Evolutionary conservation across 2,797 vertebrate genomes (phyloP).

Genomic region (Coluber constrictor): DNA sequence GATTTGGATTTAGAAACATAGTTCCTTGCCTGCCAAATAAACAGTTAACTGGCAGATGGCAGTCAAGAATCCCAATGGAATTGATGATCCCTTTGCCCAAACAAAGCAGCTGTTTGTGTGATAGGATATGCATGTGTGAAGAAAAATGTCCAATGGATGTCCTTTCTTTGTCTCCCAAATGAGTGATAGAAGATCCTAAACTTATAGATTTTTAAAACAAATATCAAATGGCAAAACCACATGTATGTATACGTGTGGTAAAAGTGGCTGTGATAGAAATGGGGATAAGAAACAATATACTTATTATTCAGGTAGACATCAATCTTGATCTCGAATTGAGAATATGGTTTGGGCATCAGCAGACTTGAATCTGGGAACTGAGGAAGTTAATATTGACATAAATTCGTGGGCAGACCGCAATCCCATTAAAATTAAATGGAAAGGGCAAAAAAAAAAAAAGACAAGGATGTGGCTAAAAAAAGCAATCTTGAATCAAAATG

Average conservation of each 20-base stretch:
- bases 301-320: no score
- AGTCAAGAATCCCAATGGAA: not conserved
- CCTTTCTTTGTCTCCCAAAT: not conserved
- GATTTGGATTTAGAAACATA: slow-evolving; percentile 1
- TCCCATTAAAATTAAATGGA: no score
- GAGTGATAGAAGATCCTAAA: not conserved
- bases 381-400: no score
- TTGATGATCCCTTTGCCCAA: not conserved
- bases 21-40: not conserved
- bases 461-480: no score
- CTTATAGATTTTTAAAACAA: not conserved
- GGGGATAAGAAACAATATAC: no score
- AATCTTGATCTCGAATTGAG: no score
- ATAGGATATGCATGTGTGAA: not conserved
- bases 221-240: not conserved
- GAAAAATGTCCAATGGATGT: not conserved
- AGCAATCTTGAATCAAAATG: no score
- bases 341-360: no score
- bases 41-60: slow-evolving; percentile 13
- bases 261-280: not conserved
- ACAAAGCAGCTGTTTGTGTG: slow-evolving; percentile 10
- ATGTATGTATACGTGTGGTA: not conserved
- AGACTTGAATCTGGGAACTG: no score
- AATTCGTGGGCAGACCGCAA: no score
- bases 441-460: no score